Conservation (phyloP, 1,140 invertebrate genomes). For the Pararge aegeria region DNA sequence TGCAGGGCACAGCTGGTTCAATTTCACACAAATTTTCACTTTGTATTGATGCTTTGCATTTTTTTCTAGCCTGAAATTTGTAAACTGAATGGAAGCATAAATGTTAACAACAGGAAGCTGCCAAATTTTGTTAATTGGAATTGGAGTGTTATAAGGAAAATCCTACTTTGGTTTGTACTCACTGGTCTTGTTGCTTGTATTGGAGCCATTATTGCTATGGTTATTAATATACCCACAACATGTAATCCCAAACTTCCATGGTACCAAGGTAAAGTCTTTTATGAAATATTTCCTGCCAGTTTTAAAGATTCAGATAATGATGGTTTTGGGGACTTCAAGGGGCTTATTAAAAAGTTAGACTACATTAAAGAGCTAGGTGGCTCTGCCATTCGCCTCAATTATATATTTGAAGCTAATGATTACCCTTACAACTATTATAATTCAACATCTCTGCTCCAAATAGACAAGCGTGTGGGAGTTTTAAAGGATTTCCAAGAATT, state of each 20-base stretch:
- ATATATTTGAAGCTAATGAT: slow-evolving; percentile 85
- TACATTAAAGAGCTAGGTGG: slow-evolving; percentile 85
- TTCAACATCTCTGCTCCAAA: slow-evolving; percentile 81
- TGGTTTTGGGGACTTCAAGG: slow-evolving; percentile 87
- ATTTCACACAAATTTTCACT: too few species aligned
- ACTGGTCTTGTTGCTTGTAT: slow-evolving; percentile 85
- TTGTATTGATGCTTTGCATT: neutral
- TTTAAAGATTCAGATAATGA: slow-evolving; percentile 89
- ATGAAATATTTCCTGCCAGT: slow-evolving; percentile 91
- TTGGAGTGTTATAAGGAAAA: slow-evolving; percentile 87
- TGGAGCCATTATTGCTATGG: slow-evolving; percentile 85
- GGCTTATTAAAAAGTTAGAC: slow-evolving; percentile 83
- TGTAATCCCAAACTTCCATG: slow-evolving; percentile 86
- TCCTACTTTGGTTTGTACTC: slow-evolving; percentile 85
- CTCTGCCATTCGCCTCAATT: slow-evolving; percentile 85
- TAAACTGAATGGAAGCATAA: slow-evolving; percentile 66
- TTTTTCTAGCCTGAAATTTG: slow-evolving; percentile 65
- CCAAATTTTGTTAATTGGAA: slow-evolving; percentile 89
- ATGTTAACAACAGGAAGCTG: slow-evolving; percentile 60
- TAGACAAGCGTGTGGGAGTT: slow-evolving; percentile 84
- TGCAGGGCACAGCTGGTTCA: too few species aligned
- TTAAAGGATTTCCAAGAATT: slow-evolving; percentile 84
- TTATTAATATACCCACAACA: slow-evolving; percentile 84
- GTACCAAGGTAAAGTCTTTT: slow-evolving; percentile 90
- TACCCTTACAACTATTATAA: slow-evolving; percentile 87